These are phyloP conservation scores for Epsilonema sp. DNA, from an alignment of 2,888 invertebrate genomes.

Conservation along the genomic window DNA sequence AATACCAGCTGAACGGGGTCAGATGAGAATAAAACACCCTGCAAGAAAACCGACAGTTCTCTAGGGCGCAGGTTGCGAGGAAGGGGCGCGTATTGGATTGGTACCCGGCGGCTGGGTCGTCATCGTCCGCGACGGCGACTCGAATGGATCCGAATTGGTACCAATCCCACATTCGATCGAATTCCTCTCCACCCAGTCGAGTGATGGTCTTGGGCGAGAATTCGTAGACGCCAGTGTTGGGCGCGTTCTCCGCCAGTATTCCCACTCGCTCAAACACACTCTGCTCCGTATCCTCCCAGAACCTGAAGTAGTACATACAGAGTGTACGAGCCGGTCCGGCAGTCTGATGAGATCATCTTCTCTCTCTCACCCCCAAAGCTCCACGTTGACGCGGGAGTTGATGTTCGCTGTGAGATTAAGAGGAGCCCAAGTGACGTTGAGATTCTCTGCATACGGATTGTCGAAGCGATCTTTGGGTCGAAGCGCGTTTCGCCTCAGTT, in stretches of 20 bases:
- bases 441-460: slow-evolving; percentile 11
- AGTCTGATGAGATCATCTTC: not conserved
- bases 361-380: slow-evolving; percentile 10
- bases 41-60: too few relatives aligned
- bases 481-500: slow-evolving; percentile 16
- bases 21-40: too few relatives aligned
- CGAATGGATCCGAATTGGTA: not conserved
- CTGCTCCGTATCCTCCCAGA: not conserved
- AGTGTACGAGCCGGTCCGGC: too few relatives aligned
- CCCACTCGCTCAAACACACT: not conserved
- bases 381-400: slow-evolving; percentile 13
- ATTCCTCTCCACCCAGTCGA: not conserved
- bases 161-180: not conserved
- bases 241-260: not conserved
- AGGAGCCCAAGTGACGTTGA: slow-evolving; percentile 13
- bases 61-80: too few relatives aligned
- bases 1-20: slow-evolving; percentile 79
- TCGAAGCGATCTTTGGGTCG: slow-evolving; percentile 14
- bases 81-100: too few relatives aligned
- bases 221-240: not conserved
- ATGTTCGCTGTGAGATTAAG: slow-evolving; percentile 15
- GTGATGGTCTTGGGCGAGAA: not conserved
- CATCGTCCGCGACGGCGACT: not conserved
- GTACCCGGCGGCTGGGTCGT: too few relatives aligned
- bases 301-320: too few relatives aligned